Evolutionary conservation across 2,113 vertebrate species (phyloP), one percentile per base, ranked within the genome.

Genomic region (Myrmecobius fasciatus): DNA sequence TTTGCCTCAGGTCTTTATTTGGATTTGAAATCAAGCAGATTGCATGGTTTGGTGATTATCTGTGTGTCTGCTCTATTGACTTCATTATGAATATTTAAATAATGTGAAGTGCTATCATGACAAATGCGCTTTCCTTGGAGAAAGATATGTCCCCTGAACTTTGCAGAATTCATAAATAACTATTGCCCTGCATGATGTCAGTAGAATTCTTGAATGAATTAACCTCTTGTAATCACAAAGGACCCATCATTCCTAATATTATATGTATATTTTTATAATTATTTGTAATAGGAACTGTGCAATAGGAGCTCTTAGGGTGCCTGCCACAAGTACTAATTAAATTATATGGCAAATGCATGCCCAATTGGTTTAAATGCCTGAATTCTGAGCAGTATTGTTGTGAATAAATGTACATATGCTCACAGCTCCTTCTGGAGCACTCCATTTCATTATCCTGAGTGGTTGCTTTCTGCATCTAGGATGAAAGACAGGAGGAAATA

Each of bases 381-480:
- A 97, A 97, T 95, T 52, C n/a, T 98, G 96, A 11, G 11, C 92
- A 97, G 90, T 96, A 97, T 96, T 98, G 56, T 98, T 98, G 97
- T 97, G 98, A 98, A 98, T 98, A 98, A 98, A 97, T 96, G 93
- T 97, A 97, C 96, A 97, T 98, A 97, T 95, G 97, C 90, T 97
- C 93, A 92, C 91, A 97, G 98, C 89, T 96, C 95, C 97, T 98
- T 98, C 97, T 97, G 91, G 96, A 91, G 92, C 94, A 60, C 52
- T 98, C 96, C 95, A 96, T 97, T 96, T 97, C 97, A 96, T 98
- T 98, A 98, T 96, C 52, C 52, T 96, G 96, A 97, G 98, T 98
- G 95, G 92, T 94, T 95, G 53, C 97, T 94, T 96, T 97, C 96
- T 94, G 25, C 91, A 47, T 96, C 92, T 92, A 0, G 52, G 48